phyloP scores from a whole-genome alignment of 1,140 invertebrate genomes.

The Drosophila paulistorum region DNA sequence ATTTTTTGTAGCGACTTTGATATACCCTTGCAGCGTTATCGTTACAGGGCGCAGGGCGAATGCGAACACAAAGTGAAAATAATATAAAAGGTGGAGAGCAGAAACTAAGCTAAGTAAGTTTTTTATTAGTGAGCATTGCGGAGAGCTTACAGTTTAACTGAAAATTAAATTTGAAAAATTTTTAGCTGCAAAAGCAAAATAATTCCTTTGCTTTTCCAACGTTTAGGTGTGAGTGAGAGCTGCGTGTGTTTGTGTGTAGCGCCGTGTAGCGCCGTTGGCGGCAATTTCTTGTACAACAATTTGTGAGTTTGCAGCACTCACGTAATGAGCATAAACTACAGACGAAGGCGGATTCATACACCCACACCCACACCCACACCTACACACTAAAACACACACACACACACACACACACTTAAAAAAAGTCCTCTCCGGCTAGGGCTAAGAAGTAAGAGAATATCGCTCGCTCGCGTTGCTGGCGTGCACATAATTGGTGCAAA shows the following conservation, averaged over 20 bases:
- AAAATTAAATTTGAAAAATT: slow-evolving; percentile 73
- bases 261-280: slow-evolving; percentile 59
- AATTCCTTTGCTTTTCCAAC: slow-evolving; percentile 42
- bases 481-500: slow-evolving; percentile 80
- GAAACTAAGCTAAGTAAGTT: slow-evolving; percentile 38
- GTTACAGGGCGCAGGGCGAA: not conserved
- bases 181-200: slow-evolving; percentile 58
- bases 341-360: slow-evolving; percentile 61
- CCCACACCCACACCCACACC: slow-evolving; percentile 6
- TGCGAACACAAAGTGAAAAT: not conserved
- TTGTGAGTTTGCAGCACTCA: slow-evolving; percentile 75
- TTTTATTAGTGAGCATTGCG: slow-evolving; percentile 30
- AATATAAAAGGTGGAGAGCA: slow-evolving; percentile 9
- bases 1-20: too few species aligned
- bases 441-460: slow-evolving; percentile 46
- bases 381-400: slow-evolving; percentile 19
- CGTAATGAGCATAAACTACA: slow-evolving; percentile 80
- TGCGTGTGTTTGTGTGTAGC: slow-evolving; percentile 25
- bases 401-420: slow-evolving; percentile 15
- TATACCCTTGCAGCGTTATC: not conserved
- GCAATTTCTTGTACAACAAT: slow-evolving; percentile 78
- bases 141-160: slow-evolving; percentile 55
- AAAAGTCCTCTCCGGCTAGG: slow-evolving; percentile 19
- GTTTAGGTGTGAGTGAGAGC: not conserved
- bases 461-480: slow-evolving; percentile 54